Base-by-base conservation (phyloP, 2,797 vertebrate genomes). In the Bovichtus variegatus region DNA sequence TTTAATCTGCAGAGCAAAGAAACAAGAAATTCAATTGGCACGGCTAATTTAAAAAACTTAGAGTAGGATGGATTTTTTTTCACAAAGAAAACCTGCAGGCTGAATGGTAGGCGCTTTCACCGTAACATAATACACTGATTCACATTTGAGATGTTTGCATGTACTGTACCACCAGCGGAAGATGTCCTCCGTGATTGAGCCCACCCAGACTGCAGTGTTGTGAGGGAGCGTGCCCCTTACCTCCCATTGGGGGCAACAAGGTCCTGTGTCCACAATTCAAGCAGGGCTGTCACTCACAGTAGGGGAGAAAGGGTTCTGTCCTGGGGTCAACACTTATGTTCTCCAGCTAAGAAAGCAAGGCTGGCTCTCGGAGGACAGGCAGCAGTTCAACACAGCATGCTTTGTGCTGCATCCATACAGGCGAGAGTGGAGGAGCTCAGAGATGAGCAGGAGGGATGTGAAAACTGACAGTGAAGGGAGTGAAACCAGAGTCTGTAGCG, bases 261-360 rank as follows among this genome's bases (percentile, higher is more conserved):
- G 93, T 93, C 92, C 91, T 90, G 89, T 89, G 91, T 94, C 91
- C 92, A 93, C 91, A 93, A 92, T 90, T 93, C 92, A 84, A 89
- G 91, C 87, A 64, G 87, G 88, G 90, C 93, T 94, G 93, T 93
- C 92, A 93, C 87, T 95, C 95, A 93, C 94, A 94, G 93, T 81
- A 86, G 93, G 94, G 93, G 90, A 90, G 93, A 91, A 83, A 89
- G 91, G 84, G 91, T 90, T 94, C 93, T 92, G 94, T 94, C 94
- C 90, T 90, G 89, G 90, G 93, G 94, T 94, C 93, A 94, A 85
- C 93, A 92, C 94, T 95, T 95, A 96, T 96, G 94, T 94, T 95
- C 94, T 93, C 95, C 95, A 96, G 95, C 95, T 96, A 95, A 94
- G 90, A 96, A 96, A 96, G 95, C 95, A 96, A 94, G 89, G 76